Evolutionary conservation across 2,888 invertebrate genomes (phyloP), one percentile per base, ranked within the genome.

Genomic region (Sycophila texana): DNA sequence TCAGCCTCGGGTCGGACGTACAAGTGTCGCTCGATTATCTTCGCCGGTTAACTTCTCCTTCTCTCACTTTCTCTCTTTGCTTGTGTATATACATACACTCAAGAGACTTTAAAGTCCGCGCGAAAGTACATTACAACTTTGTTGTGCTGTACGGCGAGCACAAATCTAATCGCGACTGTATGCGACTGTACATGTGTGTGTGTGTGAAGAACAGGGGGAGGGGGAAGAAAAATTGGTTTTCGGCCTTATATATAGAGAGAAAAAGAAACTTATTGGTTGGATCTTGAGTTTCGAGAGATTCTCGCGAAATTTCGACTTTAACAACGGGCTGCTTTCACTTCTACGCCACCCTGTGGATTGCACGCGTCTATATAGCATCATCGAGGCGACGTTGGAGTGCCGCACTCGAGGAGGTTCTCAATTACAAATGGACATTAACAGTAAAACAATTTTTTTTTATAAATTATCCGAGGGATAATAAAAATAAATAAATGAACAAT

Each of bases 121-220:
- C n/a, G 14, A 53, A 73, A 67, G 16, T 77, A 47, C 71, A 49
- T 73, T 78, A 74, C 68, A 73, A 78, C 68, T 74, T 77, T 72
- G 60, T 58, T 77, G 26, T 75, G 61, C 68, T 26, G 39, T 47
- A 14, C 49, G 51, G 49, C 26, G 47, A 18, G 22, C 51, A 3
- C 30, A 26, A 13, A 66, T 57, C 51, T 71, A 49, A 39, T n/a
- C 3, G 10, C n/a, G 30, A 61, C 14, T 61, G 26, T 30, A 30
- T 10, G 10, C n/a, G n/a, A 30, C 61, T 30, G 26, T 12, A 7
- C 14, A 22, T 26, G 22, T 66, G 26, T 51, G 16, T 39, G 4
- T 16, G 26, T n/a, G 14, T 10, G 26, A 26, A 1, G 26, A 3
- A 3, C 1, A 26, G 26, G 26, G 26, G 26, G n/a, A 22, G 1